phyloP scores from a whole-genome alignment of 1,140 invertebrate genomes.

The Temnothorax curvispinosus region DNA sequence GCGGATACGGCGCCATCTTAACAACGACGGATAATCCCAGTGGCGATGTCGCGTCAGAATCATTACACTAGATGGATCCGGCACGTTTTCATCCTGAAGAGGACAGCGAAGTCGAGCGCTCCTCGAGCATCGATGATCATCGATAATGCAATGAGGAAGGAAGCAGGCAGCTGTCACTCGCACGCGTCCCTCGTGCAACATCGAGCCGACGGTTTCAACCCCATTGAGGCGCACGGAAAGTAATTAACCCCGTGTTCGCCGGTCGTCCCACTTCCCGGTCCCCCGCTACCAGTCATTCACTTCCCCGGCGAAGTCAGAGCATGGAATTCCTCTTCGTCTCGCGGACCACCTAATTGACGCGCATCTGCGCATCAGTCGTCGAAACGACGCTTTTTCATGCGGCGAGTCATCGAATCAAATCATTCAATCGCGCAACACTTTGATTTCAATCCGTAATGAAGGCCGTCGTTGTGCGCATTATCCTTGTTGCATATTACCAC shows the following conservation, averaged over 20 bases:
- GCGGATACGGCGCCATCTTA: conserved; percentile 36
- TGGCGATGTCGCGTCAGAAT: conserved; percentile 25
- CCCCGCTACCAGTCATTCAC: background rate
- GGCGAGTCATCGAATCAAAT: background rate
- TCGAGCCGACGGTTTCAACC: conserved; percentile 46
- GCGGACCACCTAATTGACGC: conserved; percentile 18
- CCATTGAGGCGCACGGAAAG: conserved; percentile 37
- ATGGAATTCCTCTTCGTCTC: conserved; percentile 19
- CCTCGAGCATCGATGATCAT: conserved; percentile 38
- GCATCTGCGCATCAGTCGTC: conserved; percentile 26
- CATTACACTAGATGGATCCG: conserved; percentile 39
- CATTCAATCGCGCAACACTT: conserved; percentile 52
- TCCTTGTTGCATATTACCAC: background rate
- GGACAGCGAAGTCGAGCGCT: background rate
- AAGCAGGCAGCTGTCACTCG: conserved; percentile 32
- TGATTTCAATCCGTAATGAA: conserved; percentile 41
- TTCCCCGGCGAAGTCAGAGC: background rate
- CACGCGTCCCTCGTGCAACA: conserved; percentile 54
- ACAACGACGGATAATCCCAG: conserved; percentile 38
- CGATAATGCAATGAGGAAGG: conserved; percentile 61
- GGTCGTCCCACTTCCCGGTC: background rate
- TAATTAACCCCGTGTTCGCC: conserved; percentile 60
- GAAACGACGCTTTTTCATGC: conserved; percentile 21
- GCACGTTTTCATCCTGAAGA: conserved; percentile 49
- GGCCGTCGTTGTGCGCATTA: background rate